phyloP scores from a whole-genome alignment of 2,888 invertebrate genomes.

The Cryptosula pallasiana region DNA sequence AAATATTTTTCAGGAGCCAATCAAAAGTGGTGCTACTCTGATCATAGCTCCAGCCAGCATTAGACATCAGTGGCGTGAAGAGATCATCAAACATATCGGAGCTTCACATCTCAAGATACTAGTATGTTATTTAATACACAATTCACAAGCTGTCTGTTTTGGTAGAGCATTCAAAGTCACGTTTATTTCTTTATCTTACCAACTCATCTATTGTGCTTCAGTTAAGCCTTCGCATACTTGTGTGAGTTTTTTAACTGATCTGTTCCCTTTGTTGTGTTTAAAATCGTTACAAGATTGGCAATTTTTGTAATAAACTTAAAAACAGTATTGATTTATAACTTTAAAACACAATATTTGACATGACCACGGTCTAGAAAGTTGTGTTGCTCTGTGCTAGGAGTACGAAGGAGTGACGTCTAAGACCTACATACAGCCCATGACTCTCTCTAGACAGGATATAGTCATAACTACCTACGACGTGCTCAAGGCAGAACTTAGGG shows the following conservation, averaged over 20 bases:
- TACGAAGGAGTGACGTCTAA: constrained; percentile 57
- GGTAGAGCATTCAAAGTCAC: no score
- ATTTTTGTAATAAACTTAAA: no score
- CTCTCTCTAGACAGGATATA: constrained; percentile 64
- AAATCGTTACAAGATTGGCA: not conserved
- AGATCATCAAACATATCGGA: constrained; percentile 62
- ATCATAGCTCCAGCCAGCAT: constrained; percentile 68
- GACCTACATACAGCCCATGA: constrained; percentile 62
- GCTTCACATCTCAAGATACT: constrained; percentile 52
- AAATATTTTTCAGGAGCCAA: constrained; percentile 49
- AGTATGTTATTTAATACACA: constrained; percentile 39
- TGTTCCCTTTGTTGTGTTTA: not conserved
- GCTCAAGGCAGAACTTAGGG: constrained; percentile 62
- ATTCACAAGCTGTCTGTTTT: no score
- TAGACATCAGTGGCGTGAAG: constrained; percentile 67
- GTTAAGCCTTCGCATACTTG: no score
- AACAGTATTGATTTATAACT: no score
- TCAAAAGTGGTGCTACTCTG: constrained; percentile 63
- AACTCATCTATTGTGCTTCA: no score
- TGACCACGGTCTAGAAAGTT: no score
- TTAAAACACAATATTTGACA: no score
- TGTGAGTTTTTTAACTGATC: not conserved
- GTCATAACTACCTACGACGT: constrained; percentile 69
- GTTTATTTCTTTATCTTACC: no score
- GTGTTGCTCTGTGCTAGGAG: no score